Base-by-base conservation (phyloP, 2,797 vertebrate species). In the Acomys russatus region DNA sequence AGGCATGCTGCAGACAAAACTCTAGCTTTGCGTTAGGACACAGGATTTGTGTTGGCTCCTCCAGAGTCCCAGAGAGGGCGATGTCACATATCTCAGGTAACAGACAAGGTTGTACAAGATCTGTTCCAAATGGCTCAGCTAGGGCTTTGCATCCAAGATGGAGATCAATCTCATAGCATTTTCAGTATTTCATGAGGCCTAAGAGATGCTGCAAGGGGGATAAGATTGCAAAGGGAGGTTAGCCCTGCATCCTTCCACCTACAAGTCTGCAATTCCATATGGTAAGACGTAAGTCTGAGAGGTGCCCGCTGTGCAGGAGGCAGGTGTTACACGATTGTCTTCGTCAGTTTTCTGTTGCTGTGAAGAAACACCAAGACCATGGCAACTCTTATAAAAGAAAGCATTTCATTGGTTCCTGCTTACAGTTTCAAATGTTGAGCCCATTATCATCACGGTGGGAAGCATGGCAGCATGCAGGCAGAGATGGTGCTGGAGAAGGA, bases 1-100 rank as follows among this genome's bases (percentile, higher is more conserved):
- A 30, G n/a, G 44, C 0, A 6, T 5, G 4, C 11, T 84, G 9
- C 28, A 12, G 33, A 10, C 51, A 6, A 1, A 18, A 14, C 5
- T 0, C 0, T 22, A 3, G 64, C 3, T 6, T 17, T 4, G 3
- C 33, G n/a, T 9, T 28, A 33, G 56, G 4, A 74, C 11, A 66
- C 23, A 20, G 1, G 9, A 33, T 28, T 49, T 22, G 28, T 23
- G 1, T 3, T 80, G 30, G 15, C 20, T 1, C 0, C 63, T 28
- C 44, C 61, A 6, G 22, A 44, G 12, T 30, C 71, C 23, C 70
- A 74, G 73, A 89, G 20, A 30, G 51, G 9, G 9, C 38, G 68
- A 5, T 38, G 3, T 38, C 51, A n/a, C 14, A 18, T 0, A 5
- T 4, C n/a, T 73, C 33, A 9, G 18, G 18, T n/a, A 54, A 70